Evolutionary conservation across 2,797 vertebrate species (phyloP).

Genomic region (Garrulus glandarius): DNA sequence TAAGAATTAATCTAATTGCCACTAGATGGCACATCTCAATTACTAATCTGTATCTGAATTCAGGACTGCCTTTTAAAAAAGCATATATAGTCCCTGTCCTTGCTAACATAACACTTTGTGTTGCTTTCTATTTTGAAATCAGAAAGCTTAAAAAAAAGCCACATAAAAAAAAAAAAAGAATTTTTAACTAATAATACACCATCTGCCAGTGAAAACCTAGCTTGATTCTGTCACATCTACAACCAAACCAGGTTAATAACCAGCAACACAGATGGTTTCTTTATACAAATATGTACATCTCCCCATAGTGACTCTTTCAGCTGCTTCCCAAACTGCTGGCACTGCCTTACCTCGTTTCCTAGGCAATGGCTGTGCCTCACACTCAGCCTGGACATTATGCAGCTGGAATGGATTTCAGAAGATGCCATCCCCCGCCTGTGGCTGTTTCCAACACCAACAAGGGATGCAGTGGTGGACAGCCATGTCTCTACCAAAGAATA

Average conservation of each 20-base stretch:
- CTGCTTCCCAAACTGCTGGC: slow-evolving; percentile 17
- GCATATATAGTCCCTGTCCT: not conserved
- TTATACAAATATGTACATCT: slow-evolving; percentile 13
- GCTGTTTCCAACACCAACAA: not conserved
- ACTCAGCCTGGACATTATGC: not conserved
- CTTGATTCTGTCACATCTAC: not conserved
- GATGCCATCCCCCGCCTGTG: not conserved
- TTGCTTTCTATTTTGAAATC: not conserved
- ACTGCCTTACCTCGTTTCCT: not conserved
- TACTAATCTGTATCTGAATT: not conserved
- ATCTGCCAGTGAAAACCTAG: slow-evolving; percentile 27
- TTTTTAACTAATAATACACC: slow-evolving; percentile 22
- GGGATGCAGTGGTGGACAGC: not conserved
- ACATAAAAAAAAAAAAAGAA: not conserved
- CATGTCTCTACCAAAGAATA: not conserved
- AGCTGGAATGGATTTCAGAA: not conserved
- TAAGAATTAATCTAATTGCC: not conserved
- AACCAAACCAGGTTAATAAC: slow-evolving; percentile 30
- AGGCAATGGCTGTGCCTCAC: not conserved
- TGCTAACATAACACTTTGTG: not conserved
- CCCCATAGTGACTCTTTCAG: not conserved
- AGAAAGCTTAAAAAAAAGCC: not conserved
- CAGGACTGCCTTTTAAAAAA: not conserved
- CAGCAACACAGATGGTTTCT: slow-evolving; percentile 50
- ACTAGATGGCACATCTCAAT: slow-evolving; percentile 54